phyloP scores from a whole-genome alignment of 1,140 invertebrate genomes.

The Aphelenchoides fujianensis region DNA sequence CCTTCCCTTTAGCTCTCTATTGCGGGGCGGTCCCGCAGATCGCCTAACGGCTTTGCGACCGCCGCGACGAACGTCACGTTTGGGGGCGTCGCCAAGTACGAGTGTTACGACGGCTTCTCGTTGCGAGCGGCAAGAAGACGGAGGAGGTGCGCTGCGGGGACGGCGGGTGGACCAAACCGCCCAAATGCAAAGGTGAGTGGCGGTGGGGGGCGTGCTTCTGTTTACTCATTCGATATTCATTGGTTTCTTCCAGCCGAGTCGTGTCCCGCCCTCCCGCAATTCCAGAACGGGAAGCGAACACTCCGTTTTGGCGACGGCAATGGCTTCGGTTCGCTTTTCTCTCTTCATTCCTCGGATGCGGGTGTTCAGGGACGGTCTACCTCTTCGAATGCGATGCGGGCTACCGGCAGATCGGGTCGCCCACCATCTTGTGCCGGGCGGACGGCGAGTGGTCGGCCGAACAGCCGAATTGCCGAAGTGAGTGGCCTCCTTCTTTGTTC shows the following conservation, averaged over 20 bases:
- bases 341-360: too few species aligned
- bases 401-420: conserved; percentile 80
- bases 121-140: conserved; percentile 78
- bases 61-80: conserved; percentile 90
- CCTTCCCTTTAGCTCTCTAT: conserved; percentile 75
- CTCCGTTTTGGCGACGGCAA: conserved; percentile 86
- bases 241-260: conserved; percentile 65
- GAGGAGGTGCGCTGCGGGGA: conserved; percentile 68
- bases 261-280: conserved; percentile 82
- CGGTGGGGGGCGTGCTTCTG: neutral
- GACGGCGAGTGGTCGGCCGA: conserved; percentile 92
- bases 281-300: conserved; percentile 79
- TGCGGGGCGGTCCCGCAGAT: conserved; percentile 95
- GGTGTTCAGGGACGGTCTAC: conserved; percentile 89
- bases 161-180: conserved; percentile 52
- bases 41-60: conserved; percentile 91
- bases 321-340: too few species aligned
- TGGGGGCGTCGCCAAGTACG: conserved; percentile 83
- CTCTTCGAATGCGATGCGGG: conserved; percentile 89
- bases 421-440: conserved; percentile 87
- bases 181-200: conserved; percentile 48
- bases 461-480: conserved; percentile 80
- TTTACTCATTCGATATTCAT: neutral
- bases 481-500: too few species aligned
- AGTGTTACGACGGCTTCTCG: conserved; percentile 94